Evolutionary conservation across 2,797 vertebrate species (phyloP).

Genomic region (Manis pentadactyla): DNA sequence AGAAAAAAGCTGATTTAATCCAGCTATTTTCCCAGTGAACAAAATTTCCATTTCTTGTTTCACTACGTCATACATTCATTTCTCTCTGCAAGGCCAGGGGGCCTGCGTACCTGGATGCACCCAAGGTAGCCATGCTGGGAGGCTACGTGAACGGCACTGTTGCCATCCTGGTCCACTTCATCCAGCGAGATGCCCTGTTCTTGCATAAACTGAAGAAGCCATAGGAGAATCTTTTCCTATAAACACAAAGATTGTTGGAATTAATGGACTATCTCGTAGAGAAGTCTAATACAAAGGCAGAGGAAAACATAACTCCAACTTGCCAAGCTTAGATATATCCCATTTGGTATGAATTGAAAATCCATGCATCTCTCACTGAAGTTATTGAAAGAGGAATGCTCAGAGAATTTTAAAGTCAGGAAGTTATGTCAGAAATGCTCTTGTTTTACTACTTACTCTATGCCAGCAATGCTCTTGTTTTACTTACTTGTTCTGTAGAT

Average conservation of each 20-base stretch:
- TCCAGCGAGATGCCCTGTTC: conserved; percentile 98
- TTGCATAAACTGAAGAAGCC: conserved; percentile 99
- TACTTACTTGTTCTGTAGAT: background rate
- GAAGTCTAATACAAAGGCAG: conserved; percentile 35
- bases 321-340: background rate
- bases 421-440: background rate
- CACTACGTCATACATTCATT: background rate
- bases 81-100: background rate
- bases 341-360: background rate
- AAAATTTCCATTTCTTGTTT: background rate
- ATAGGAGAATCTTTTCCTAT: conserved; percentile 97
- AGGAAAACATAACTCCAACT: background rate
- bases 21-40: background rate
- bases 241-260: conserved; percentile 28
- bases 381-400: background rate
- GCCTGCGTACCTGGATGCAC: conserved; percentile 93
- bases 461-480: background rate
- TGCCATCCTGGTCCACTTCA: conserved; percentile 96
- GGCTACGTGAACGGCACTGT: conserved; percentile 95
- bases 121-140: conserved; percentile 96
- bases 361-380: background rate
- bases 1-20: background rate
- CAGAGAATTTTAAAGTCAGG: background rate
- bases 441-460: background rate
- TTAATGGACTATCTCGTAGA: background rate